These are phyloP conservation scores for Yponomeuta plumbellus DNA, from an alignment of 2,888 invertebrate species.

Conservation along the genomic window DNA sequence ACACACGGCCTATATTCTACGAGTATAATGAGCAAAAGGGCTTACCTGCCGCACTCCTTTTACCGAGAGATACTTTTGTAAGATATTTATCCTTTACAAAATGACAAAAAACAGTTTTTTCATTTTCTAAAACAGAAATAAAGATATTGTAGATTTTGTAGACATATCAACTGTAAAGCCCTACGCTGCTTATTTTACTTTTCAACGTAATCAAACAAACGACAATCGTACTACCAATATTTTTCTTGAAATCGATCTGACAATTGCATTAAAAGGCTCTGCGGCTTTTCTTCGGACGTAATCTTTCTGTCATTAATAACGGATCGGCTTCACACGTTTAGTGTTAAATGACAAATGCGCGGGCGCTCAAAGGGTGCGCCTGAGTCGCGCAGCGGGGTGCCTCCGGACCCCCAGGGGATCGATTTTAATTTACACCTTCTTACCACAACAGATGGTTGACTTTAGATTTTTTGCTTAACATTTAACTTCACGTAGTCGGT, in stretches of 20 bases:
- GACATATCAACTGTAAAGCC: no score
- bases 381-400: constrained; percentile 45
- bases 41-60: no score
- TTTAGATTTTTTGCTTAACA: constrained; percentile 12
- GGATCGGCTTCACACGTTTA: constrained; percentile 63
- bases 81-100: no score
- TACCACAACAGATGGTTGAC: constrained; percentile 34
- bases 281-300: constrained; percentile 30
- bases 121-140: neutral
- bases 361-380: constrained; percentile 42
- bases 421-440: constrained; percentile 41
- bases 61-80: no score
- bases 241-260: constrained; percentile 22
- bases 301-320: constrained; percentile 70
- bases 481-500: neutral
- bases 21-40: no score
- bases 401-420: constrained; percentile 24
- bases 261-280: constrained; percentile 51
- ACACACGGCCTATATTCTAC: no score
- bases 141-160: neutral
- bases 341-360: constrained; percentile 72
- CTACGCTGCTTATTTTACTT: neutral
- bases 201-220: constrained; percentile 15
- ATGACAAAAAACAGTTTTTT: no score
- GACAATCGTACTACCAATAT: constrained; percentile 13